Percentiles rank a stretch among this genome's conserved stretches.
Conservation (phyloP, 2,113 vertebrate genomes). For the Megalops atlanticus region DNA sequence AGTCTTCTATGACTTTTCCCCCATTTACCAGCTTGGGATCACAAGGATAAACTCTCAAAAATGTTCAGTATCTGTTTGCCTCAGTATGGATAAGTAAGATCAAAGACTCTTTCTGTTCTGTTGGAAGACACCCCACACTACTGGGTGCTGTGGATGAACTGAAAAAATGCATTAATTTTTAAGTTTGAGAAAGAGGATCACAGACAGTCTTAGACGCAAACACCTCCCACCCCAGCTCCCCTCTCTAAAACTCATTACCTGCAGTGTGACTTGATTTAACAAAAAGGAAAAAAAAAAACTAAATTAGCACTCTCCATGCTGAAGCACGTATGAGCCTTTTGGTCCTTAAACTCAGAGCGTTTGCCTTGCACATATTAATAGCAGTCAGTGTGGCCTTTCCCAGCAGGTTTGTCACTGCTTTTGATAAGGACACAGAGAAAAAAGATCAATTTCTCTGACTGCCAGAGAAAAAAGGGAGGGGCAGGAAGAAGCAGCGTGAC, state of each 20-base stretch:
- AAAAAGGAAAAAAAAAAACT: not conserved
- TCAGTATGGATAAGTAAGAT: too few species aligned
- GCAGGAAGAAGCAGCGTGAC: not conserved
- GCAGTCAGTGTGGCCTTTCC: not conserved
- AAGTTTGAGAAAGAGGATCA: too few species aligned
- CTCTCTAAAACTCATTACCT: not conserved
- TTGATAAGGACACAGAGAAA: not conserved
- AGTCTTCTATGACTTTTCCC: too few species aligned
- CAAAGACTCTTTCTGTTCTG: too few species aligned
- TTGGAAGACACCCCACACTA: too few species aligned
- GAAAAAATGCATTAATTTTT: too few species aligned
- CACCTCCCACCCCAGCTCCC: not conserved
- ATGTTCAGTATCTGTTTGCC: too few species aligned
- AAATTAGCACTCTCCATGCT: not conserved
- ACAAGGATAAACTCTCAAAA: too few species aligned
- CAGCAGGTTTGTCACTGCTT: not conserved
- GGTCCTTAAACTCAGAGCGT: not conserved
- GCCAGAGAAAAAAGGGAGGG: not conserved
- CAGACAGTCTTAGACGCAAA: too few species aligned
- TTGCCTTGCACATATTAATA: not conserved
- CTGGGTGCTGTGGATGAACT: too few species aligned
- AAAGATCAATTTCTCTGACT: conserved; percentile 2
- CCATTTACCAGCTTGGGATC: too few species aligned
- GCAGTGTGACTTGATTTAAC: not conserved
- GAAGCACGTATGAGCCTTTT: not conserved